Evolutionary conservation across 2,113 vertebrate genomes (phyloP).

Genomic region (Corydoras maculifer): DNA sequence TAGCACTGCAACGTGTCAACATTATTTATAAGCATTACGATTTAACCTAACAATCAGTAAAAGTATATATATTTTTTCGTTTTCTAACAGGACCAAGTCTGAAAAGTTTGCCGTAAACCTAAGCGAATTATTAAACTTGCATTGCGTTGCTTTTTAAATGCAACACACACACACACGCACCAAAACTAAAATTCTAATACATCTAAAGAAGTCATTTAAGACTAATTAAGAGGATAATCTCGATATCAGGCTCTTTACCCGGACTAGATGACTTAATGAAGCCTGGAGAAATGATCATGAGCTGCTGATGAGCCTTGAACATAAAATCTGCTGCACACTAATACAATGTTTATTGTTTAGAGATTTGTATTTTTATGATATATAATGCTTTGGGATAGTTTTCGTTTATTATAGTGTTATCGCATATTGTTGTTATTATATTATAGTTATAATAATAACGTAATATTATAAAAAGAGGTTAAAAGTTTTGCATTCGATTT

Average conservation of each 20-base stretch:
- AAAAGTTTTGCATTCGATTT: too few relatives aligned
- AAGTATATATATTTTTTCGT: too few relatives aligned
- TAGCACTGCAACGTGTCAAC: too few relatives aligned
- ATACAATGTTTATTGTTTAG: neutral
- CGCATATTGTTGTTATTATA: neutral
- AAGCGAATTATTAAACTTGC: too few relatives aligned
- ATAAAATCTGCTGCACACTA: neutral
- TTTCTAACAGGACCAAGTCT: too few relatives aligned
- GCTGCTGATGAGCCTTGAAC: conserved; percentile 8
- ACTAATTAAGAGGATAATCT: conserved; percentile 9
- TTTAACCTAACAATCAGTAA: too few relatives aligned
- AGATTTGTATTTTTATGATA: conserved; percentile 9
- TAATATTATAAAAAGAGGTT: neutral
- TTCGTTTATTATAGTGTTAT: neutral
- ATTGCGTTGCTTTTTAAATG: too few relatives aligned
- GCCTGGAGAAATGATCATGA: neutral
- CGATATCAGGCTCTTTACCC: neutral
- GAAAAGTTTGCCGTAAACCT: too few relatives aligned
- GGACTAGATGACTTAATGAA: conserved; percentile 14
- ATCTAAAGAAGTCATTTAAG: neutral
- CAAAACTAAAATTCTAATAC: too few relatives aligned
- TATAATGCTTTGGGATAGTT: conserved; percentile 6
- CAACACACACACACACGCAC: too few relatives aligned
- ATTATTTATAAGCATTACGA: too few relatives aligned
- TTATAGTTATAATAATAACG: neutral